Base-by-base conservation (phyloP, 2,797 vertebrate species). In the Naso thynnoides region DNA sequence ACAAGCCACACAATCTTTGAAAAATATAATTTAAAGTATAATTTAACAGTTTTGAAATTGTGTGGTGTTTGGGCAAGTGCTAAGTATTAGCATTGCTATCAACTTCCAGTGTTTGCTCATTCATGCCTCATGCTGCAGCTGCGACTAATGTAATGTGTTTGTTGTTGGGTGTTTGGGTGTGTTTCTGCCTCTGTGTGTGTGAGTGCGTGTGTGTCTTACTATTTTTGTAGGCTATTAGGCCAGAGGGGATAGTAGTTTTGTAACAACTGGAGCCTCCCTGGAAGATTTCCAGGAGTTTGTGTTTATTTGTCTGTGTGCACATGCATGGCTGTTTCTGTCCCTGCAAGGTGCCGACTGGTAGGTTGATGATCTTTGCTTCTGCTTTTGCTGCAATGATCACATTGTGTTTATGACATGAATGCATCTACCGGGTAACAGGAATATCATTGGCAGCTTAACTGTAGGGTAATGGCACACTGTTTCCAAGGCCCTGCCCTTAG, bases 211-310 rank as follows among this genome's bases (percentile, higher is more conserved):
- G 77, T 66, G 45, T 70, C 42, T 63, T 14, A 50, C 23, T 81
- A 68, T 83, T 79, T 85, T 79, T 85, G 69, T 74, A 54, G 68
- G 78, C 64, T 80, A 83, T 84, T 82, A 81, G 81, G 72, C 67
- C 77, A 79, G 54, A 82, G 65, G 64, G 73, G 60, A 82, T 70
- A 9, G 64, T 52, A 41, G 56, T 57, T 70, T 57, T 55, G 44
- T 69, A 83, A 84, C 78, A 83, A 78, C 64, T 72, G 76, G 47
- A 86, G 82, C 75, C 84, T 76, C 83, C 63, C 44, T 69, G 86
- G 84, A 89, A 79, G 76, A 78, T 73, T 70, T 89, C 81, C 78
- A 81, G 62, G 23, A 68, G 41, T 70, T 76, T 78, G 52, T 62
- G 53, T 70, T 11, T 67, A 8, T 67, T 24, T 69, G 39, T 36